Percentiles rank a stretch among this genome's conserved stretches.
Evolutionary conservation across 2,797 vertebrate genomes (phyloP).

Genomic region (Danio albolineatus): DNA sequence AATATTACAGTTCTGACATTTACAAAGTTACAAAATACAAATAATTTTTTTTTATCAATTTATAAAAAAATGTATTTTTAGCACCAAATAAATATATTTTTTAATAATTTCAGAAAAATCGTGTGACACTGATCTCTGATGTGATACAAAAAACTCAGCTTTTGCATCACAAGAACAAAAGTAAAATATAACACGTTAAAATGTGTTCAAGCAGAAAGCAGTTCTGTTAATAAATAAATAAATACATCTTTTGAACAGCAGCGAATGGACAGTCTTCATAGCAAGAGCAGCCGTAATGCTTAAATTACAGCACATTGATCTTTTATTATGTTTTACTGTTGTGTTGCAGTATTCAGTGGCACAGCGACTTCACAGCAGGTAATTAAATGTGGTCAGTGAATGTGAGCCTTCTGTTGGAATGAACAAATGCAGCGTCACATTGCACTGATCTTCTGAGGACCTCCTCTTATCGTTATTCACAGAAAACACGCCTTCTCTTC

Average conservation of each 20-base stretch:
- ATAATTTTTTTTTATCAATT: no score
- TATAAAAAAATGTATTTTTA: no score
- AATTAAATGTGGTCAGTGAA: slow-evolving; percentile 7
- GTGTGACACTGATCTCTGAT: not conserved
- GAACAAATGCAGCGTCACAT: not conserved
- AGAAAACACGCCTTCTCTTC: slow-evolving; percentile 17
- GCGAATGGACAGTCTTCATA: not conserved
- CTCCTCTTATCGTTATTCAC: slow-evolving; percentile 9
- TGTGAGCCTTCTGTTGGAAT: not conserved
- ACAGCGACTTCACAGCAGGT: slow-evolving; percentile 4
- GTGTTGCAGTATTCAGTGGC: not conserved
- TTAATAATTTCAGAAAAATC: not conserved
- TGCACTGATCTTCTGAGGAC: slow-evolving; percentile 13
- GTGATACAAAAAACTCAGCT: no score
- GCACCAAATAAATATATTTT: not conserved
- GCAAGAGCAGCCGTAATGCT: not conserved
- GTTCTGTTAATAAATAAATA: not conserved
- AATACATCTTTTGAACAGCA: not conserved
- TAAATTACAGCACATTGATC: not conserved
- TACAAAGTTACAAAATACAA: no score
- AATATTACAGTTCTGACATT: no score
- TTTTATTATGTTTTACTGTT: not conserved
- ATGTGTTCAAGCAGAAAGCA: not conserved
- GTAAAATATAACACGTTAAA: not conserved
- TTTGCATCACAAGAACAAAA: no score